phyloP scores from a whole-genome alignment of 23 tunicate species.

The Ciona savignyi region DNA sequence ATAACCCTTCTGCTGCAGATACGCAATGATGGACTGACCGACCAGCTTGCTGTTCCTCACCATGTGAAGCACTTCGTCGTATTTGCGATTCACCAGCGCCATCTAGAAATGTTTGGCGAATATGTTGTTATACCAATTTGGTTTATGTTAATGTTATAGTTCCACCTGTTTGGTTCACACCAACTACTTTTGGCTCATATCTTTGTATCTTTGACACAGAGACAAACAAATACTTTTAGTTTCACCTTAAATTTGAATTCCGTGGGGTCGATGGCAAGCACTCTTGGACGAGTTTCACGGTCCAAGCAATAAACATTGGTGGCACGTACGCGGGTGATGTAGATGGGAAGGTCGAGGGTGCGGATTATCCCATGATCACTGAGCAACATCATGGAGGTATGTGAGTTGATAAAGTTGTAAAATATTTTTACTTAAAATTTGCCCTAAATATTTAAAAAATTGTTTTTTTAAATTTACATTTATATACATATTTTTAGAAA shows the following conservation, averaged over 20 bases:
- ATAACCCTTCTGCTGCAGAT: constrained; percentile 98
- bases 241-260: constrained; percentile 90
- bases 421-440: too few relatives aligned
- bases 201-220: too few relatives aligned
- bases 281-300: constrained; percentile 77
- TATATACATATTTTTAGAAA: not conserved
- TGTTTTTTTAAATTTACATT: not conserved
- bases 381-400: not conserved
- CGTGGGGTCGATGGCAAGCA: constrained; percentile 91
- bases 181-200: too few relatives aligned
- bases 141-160: too few relatives aligned
- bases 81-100: constrained; percentile 91
- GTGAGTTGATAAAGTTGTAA: not conserved
- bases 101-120: constrained; percentile 24
- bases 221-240: too few relatives aligned
- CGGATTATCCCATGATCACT: constrained; percentile 99
- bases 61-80: constrained; percentile 96
- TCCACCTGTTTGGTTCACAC: too few relatives aligned
- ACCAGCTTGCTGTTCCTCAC: constrained; percentile 96
- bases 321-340: constrained; percentile 85
- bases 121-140: too few relatives aligned
- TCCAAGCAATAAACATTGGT: constrained; percentile 97
- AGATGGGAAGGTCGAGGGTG: constrained; percentile 92
- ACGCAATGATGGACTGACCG: constrained; percentile 99
- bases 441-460: too few relatives aligned